A percentile compares a stretch with the other conserved stretches of the same genome.
Conservation (phyloP, 2,113 vertebrate species). For the Pardalotus punctatus region DNA sequence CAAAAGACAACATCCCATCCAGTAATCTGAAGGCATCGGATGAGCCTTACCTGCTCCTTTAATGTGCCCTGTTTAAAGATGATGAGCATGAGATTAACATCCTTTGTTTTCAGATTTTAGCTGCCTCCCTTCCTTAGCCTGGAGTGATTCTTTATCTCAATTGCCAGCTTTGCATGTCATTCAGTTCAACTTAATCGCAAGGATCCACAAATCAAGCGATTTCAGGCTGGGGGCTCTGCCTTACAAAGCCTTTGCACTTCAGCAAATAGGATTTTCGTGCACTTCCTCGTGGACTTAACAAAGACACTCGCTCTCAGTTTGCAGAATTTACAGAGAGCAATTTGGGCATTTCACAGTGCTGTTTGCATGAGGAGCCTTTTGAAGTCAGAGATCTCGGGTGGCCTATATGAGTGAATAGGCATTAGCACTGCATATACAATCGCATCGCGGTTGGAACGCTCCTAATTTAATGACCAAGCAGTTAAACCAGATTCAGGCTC, state of each 20-base stretch:
- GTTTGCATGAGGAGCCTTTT: background rate
- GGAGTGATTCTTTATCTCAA: slow-evolving; percentile 62
- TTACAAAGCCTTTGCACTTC: slow-evolving; percentile 45
- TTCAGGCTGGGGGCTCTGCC: slow-evolving; percentile 51
- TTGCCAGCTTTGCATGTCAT: slow-evolving; percentile 65
- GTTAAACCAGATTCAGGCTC: background rate
- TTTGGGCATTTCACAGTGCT: slow-evolving; percentile 23
- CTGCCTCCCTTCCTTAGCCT: slow-evolving; percentile 23
- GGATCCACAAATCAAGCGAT: slow-evolving; percentile 61
- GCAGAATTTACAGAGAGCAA: slow-evolving; percentile 31
- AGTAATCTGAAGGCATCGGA: background rate
- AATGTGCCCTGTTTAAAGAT: background rate
- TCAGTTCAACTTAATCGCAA: slow-evolving; percentile 62
- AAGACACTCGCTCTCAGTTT: slow-evolving; percentile 55
- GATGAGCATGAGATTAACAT: slow-evolving; percentile 48
- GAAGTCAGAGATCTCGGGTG: background rate
- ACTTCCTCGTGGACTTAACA: slow-evolving; percentile 39
- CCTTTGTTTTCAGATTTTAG: slow-evolving; percentile 50
- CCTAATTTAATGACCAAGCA: background rate
- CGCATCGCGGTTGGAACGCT: background rate
- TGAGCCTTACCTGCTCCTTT: slow-evolving; percentile 24
- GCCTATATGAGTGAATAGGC: background rate
- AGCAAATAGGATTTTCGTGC: slow-evolving; percentile 61
- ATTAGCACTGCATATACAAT: background rate
- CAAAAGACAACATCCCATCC: background rate